Conservation (phyloP, 2,888 invertebrate species). For the Parelbella ahira region DNA sequence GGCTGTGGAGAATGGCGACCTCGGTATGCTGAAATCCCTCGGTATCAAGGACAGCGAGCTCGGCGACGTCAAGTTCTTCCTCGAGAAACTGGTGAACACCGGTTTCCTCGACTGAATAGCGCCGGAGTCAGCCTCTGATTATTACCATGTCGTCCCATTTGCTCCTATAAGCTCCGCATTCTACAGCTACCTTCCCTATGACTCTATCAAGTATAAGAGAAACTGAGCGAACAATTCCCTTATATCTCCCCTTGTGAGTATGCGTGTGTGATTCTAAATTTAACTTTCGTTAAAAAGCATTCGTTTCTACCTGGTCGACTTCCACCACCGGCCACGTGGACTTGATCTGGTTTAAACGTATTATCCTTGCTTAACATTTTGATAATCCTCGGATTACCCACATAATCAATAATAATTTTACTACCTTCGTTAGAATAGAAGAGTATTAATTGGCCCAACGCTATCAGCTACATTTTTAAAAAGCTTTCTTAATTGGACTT, state of each 20-base stretch:
- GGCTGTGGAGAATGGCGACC: conserved; percentile 96
- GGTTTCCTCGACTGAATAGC: conserved; percentile 96
- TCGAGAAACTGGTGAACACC: conserved; percentile 96
- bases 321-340: conserved; percentile 73
- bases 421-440: conserved; percentile 32
- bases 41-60: conserved; percentile 97
- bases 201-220: conserved; percentile 73
- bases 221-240: conserved; percentile 46
- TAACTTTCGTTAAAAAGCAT: conserved; percentile 27
- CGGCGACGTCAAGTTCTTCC: conserved; percentile 97
- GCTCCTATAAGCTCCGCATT: conserved; percentile 86
- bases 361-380: neutral
- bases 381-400: neutral
- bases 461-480: conserved; percentile 62
- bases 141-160: conserved; percentile 84
- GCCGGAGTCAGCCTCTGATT: conserved; percentile 86
- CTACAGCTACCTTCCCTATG: conserved; percentile 84
- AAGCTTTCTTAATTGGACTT: conserved; percentile 38
- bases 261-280: conserved; percentile 37
- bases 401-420: conserved; percentile 10
- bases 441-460: conserved; percentile 47
- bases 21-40: conserved; percentile 95
- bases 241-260: conserved; percentile 44
- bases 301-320: conserved; percentile 38
- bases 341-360: conserved; percentile 35